Base-by-base conservation (phyloP, 2,888 invertebrate genomes). In the Nebria salina region DNA sequence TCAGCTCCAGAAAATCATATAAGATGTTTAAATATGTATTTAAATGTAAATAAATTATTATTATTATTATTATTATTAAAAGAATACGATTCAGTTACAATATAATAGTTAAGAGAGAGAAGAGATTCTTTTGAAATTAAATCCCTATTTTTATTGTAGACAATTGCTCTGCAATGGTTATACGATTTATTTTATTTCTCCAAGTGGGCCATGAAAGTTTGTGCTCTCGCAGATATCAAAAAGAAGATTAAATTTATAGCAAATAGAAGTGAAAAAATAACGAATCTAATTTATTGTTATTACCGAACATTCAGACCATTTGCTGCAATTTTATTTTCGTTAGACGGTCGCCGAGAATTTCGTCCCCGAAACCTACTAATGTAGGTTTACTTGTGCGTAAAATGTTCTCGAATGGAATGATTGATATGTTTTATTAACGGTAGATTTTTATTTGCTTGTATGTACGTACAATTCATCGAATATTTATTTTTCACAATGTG, bases 241-340 rank as follows among this genome's bases (percentile, higher is more conserved):
- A 75, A 42, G 26, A 65, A 54, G 20, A 42, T 64, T 75, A 54
- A 75, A 64, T 73, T 73, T 73, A 73, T 73, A 34, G 73, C 43
- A 75, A 65, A 75, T 75, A 75, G 13, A 75, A 15, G 41, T 42
- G n/a, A 75, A 77, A 72, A 34, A 73, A 73, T 15, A 73, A 41
- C 26, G 70, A 70, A 70, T 70, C 34, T 73, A 73, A 73, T 73
- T 41, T 73, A 73, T 41, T 73, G 73, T 73, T 73, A 73, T 73
- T 73, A 41, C 73, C 43, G 54, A 3, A 13, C 54, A 54, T n/a
- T 73, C 41, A 34, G 43, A 42, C 11, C 73, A 41, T 73, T 13
- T 73, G 41, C 73, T 73, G 73, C 43, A 73, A 73, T 73, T 73
- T 73, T 73, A 73, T 73, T 73, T 73, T 26, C 73, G 70, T 70